Conservation (phyloP, 2,888 invertebrate genomes). For the Dorcus parallelipipedus region DNA sequence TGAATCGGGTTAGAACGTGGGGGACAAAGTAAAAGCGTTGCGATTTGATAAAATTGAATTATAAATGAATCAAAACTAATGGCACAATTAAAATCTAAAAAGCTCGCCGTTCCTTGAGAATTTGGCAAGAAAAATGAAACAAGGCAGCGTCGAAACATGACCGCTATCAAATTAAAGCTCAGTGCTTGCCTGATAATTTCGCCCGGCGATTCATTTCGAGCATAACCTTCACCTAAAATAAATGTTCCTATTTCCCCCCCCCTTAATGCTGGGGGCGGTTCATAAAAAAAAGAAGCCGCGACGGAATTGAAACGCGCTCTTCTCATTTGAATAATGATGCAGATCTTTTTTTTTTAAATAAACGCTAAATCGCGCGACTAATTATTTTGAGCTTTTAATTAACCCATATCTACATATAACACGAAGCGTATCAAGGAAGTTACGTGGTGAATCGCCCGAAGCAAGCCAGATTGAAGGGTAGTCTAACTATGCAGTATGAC, state of each 20-base stretch:
- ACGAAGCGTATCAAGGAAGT: no score
- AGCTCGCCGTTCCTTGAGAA: slow-evolving; percentile 11
- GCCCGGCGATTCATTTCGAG: slow-evolving; percentile 20
- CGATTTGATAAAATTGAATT: slow-evolving; percentile 13
- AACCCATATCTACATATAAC: no score
- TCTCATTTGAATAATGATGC: no score
- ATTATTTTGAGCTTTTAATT: background rate
- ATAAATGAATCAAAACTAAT: slow-evolving; percentile 20
- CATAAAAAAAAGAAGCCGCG: background rate
- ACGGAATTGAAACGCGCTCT: slow-evolving; percentile 6
- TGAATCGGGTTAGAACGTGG: no score
- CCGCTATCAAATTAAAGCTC: slow-evolving; percentile 20
- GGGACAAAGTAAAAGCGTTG: background rate
- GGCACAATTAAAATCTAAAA: slow-evolving; percentile 21
- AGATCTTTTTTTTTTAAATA: background rate
- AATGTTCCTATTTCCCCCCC: slow-evolving; percentile 15
- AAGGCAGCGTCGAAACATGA: slow-evolving; percentile 15
- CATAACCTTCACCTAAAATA: slow-evolving; percentile 18
- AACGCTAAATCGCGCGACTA: background rate
- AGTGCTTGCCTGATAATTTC: slow-evolving; percentile 23
- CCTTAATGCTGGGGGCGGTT: slow-evolving; percentile 11
- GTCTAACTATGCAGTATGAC: slow-evolving; percentile 33
- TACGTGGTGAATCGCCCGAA: background rate
- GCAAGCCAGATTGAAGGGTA: slow-evolving; percentile 15
- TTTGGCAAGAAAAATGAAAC: slow-evolving; percentile 24